Evolutionary conservation across 2,888 invertebrate genomes (phyloP), one percentile per base, ranked within the genome.

Genomic region (Drosophila eohydei): DNA sequence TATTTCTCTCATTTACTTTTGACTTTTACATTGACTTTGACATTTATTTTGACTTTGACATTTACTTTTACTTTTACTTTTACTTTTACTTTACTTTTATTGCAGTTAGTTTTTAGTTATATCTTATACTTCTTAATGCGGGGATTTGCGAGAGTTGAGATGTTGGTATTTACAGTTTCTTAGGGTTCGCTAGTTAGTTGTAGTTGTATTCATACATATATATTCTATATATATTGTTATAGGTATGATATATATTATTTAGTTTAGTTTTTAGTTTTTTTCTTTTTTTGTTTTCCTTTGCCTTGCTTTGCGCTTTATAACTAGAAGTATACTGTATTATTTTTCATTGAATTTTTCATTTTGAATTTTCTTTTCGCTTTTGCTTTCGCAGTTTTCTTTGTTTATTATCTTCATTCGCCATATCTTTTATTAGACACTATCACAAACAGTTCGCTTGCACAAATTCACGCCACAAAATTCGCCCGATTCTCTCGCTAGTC

Each of bases 381-480:
- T 70, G 41, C 36, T 58, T 56, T 71, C 44, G 62, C 67, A 67
- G 57, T 40, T 68, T 71, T 48, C 46, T 30, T 48, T 16, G 30
- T 36, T 91, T 92, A 90, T 91, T 90, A 91, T 91, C 91, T 84
- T 88, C 78, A 80, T 76, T 91, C 82, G 84, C 91, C 67, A 78
- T 86, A 83, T 83, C 78, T 70, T 73, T 87, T 74, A 71, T 90
- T 83, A 92, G 91, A 91, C 92, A 92, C 92, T 92, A 92, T 92
- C 93, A 92, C 92, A 91, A 84, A 84, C 84, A 60, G 70, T 88
- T 85, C 66, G 87, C 87, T 87, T 82, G 88, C 81, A 86, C 83
- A 83, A 78, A 55, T 72, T 65, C 46, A 61, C 74, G 60, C 57
- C 78, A 77, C 73, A 46, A 41, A 46, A 40, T 59, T 76, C 73